Evolutionary conservation across 2,888 invertebrate species (phyloP).

Genomic region (Rotaria macrura): DNA sequence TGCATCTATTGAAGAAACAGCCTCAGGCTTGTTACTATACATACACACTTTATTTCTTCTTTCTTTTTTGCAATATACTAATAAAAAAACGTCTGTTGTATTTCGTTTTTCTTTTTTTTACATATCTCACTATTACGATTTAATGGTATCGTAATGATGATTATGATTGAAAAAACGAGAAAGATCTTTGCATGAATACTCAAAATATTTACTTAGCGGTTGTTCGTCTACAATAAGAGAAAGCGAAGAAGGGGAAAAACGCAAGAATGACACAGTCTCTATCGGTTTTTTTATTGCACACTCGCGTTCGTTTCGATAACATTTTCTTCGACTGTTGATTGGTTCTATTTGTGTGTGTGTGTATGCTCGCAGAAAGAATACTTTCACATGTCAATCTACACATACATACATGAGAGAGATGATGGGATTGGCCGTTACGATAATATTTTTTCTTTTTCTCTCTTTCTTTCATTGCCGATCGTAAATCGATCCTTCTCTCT

Average conservation of each 20-base stretch:
- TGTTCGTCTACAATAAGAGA: neutral
- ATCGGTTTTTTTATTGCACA: slow-evolving; percentile 8
- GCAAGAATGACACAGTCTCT: neutral
- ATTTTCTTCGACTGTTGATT: slow-evolving; percentile 8
- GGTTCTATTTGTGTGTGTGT: neutral
- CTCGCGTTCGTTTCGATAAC: neutral
- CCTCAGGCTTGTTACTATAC: neutral
- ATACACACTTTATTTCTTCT: neutral
- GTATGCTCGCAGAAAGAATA: slow-evolving; percentile 12
- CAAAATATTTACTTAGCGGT: slow-evolving; percentile 1
- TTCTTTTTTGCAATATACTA: neutral
- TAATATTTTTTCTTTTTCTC: slow-evolving; percentile 15
- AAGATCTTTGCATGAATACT: neutral
- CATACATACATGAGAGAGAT: neutral
- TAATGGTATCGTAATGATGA: neutral
- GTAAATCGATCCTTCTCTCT: slow-evolving; percentile 11
- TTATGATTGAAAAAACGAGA: neutral
- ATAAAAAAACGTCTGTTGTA: neutral
- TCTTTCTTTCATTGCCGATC: slow-evolving; percentile 12
- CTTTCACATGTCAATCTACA: slow-evolving; percentile 15
- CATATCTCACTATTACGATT: neutral
- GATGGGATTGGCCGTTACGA: slow-evolving; percentile 15
- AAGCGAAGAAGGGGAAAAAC: neutral
- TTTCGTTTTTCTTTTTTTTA: neutral
- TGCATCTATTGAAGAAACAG: slow-evolving; percentile 3